Percentiles rank a stretch among this genome's conserved stretches.
phyloP scores from a whole-genome alignment of 2,888 invertebrate species.

The Anodontia alba region DNA sequence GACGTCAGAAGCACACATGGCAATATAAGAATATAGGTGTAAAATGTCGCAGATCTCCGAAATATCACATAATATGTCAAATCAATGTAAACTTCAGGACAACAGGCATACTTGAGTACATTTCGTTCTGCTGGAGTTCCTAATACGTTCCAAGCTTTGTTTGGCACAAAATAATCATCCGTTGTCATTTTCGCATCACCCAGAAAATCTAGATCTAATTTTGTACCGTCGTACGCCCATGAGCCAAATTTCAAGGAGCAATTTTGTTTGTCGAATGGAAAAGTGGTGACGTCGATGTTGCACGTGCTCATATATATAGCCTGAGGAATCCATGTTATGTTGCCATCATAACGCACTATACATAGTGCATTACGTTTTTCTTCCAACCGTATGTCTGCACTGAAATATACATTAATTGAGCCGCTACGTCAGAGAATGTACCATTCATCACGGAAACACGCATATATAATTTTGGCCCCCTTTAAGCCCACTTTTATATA shows the following conservation, averaged over 20 bases:
- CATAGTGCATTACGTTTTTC: slow-evolving; percentile 84
- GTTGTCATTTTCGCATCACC: slow-evolving; percentile 62
- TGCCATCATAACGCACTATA: slow-evolving; percentile 78
- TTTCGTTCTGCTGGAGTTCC: slow-evolving; percentile 78
- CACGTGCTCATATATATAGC: slow-evolving; percentile 84
- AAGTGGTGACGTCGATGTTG: slow-evolving; percentile 83
- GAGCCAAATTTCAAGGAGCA: slow-evolving; percentile 84
- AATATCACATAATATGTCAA: slow-evolving; percentile 81
- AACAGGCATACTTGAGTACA: slow-evolving; percentile 78
- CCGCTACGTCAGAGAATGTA: too few species aligned
- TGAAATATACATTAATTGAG: slow-evolving; percentile 65
- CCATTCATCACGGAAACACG: too few species aligned
- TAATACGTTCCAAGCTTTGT: slow-evolving; percentile 84
- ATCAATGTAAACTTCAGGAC: slow-evolving; percentile 81
- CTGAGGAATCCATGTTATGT: slow-evolving; percentile 80
- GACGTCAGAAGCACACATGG: slow-evolving; percentile 85
- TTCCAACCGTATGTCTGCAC: slow-evolving; percentile 84
- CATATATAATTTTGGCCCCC: too few species aligned
- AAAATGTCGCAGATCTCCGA: slow-evolving; percentile 80
- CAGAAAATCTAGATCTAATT: slow-evolving; percentile 78
- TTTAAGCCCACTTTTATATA: too few species aligned
- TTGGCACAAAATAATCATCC: slow-evolving; percentile 80
- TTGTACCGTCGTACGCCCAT: slow-evolving; percentile 83
- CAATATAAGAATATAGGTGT: slow-evolving; percentile 84
- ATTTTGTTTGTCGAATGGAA: slow-evolving; percentile 84